phyloP scores from a whole-genome alignment of 2,888 invertebrate genomes.

The Apotomis turbidana region DNA sequence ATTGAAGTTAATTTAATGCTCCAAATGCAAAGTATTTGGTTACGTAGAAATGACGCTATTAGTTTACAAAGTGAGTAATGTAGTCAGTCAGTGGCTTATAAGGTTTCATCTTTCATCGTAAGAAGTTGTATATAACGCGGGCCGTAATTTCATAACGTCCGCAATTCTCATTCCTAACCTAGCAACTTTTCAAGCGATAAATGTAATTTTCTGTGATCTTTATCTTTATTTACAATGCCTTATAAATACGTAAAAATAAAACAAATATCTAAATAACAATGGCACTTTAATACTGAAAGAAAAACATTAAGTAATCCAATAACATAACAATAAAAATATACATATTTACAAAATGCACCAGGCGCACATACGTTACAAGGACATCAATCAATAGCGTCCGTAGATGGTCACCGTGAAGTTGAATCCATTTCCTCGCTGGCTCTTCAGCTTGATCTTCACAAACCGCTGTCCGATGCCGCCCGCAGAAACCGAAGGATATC shows the following conservation, averaged over 20 bases:
- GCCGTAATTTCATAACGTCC: no score
- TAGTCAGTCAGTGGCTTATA: no score
- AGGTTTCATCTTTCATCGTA: no score
- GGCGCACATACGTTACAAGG: constrained; percentile 43
- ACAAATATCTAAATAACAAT: constrained; percentile 4
- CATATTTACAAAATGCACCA: constrained; percentile 45
- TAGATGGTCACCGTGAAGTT: constrained; percentile 76
- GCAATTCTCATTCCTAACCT: no score
- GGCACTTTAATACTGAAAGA: constrained; percentile 27
- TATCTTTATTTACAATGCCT: no score
- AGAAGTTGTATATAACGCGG: no score
- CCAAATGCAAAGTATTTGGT: no score
- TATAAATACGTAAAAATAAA: background rate
- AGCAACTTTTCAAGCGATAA: no score
- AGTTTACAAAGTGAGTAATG: no score
- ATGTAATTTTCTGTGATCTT: no score
- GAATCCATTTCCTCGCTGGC: constrained; percentile 68
- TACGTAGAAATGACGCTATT: no score
- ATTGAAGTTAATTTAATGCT: background rate
- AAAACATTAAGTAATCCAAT: background rate
- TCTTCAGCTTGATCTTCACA: constrained; percentile 73
- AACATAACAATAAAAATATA: background rate
- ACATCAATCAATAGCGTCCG: constrained; percentile 63
- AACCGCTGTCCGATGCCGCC: constrained; percentile 76
- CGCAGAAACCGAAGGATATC: constrained; percentile 66